Percentiles rank a stretch among this genome's conserved stretches.
Evolutionary conservation across 2,113 vertebrate genomes (phyloP).

Genomic region (Sisor rabdophorus): DNA sequence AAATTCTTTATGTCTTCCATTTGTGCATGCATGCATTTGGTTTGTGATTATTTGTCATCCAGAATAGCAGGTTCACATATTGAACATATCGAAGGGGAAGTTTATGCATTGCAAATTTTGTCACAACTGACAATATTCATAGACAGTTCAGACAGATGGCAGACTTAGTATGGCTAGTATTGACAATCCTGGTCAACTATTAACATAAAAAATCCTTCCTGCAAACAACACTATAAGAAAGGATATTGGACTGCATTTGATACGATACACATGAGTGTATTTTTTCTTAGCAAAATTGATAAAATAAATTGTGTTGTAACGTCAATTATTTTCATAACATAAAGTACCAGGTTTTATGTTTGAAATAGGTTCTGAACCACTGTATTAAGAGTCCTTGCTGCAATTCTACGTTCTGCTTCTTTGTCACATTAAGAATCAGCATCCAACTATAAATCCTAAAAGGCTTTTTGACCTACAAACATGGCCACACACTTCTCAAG

Average conservation of each 20-base stretch:
- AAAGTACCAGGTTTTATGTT: too few species aligned
- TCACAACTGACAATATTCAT: not conserved
- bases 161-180: not conserved
- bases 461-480: not conserved
- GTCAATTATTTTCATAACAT: too few species aligned
- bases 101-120: not conserved
- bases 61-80: not conserved
- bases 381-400: too few species aligned
- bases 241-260: too few species aligned
- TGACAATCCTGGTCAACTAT: not conserved
- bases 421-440: too few species aligned
- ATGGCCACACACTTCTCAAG: not conserved
- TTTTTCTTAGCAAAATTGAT: too few species aligned
- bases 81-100: not conserved
- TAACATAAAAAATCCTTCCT: too few species aligned
- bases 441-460: not conserved
- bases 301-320: too few species aligned
- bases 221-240: too few species aligned
- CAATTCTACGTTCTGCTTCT: too few species aligned
- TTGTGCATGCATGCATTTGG: not conserved
- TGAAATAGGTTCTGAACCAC: too few species aligned
- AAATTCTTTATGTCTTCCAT: not conserved
- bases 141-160: not conserved
- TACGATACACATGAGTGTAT: not conserved
- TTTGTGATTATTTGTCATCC: not conserved